phyloP scores from a whole-genome alignment of 2,113 vertebrate species.

The Coptodon bakossiorum region DNA sequence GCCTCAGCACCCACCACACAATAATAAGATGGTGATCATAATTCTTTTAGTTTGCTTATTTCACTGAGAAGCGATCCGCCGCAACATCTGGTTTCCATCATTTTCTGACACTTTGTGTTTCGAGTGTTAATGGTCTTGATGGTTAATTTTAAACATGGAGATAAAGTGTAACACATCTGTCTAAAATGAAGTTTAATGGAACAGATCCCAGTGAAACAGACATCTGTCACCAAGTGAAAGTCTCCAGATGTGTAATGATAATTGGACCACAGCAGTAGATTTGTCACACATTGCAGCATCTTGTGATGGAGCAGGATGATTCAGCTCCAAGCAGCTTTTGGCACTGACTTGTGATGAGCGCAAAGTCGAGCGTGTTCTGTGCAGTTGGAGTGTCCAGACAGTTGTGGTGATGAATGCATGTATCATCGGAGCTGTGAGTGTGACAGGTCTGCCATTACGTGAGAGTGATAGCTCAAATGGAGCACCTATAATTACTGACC shows the following conservation, averaged over 20 bases:
- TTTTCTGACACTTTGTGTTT: neutral
- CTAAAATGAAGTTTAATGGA: neutral
- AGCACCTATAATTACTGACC: conserved; percentile 62
- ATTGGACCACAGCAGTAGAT: neutral
- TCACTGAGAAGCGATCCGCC: neutral
- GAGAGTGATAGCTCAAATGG: conserved; percentile 48
- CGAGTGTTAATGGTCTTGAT: neutral
- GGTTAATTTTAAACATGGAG: neutral
- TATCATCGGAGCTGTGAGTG: conserved; percentile 30
- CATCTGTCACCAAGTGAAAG: neutral
- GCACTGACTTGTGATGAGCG: neutral
- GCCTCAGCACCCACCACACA: neutral
- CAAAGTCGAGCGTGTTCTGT: neutral
- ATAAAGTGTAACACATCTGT: neutral
- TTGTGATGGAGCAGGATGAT: neutral
- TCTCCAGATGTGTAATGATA: conserved; percentile 1
- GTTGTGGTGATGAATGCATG: conserved; percentile 39
- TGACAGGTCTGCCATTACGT: conserved; percentile 58
- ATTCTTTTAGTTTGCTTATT: neutral
- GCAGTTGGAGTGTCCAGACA: conserved; percentile 15
- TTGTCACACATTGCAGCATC: neutral
- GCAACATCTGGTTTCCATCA: neutral
- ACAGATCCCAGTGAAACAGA: neutral
- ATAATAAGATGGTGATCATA: neutral
- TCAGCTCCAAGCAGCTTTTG: neutral